A percentile compares a stretch with the other conserved stretches of the same genome.
These are phyloP conservation scores for Gadus chalcogrammus DNA, from an alignment of 2,113 vertebrate species.

Conservation along the genomic window DNA sequence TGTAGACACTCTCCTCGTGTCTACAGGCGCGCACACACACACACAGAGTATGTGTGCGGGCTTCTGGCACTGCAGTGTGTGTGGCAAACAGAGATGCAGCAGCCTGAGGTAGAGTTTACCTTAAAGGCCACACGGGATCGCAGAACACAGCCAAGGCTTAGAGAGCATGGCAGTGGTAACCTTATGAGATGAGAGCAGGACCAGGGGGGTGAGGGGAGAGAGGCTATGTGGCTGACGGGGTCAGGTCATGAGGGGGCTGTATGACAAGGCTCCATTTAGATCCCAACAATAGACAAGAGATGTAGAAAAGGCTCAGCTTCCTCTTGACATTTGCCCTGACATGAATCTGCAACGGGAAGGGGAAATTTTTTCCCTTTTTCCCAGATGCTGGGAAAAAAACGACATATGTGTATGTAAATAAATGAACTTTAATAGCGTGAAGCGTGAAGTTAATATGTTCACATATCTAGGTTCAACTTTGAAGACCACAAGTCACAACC, in stretches of 20 bases:
- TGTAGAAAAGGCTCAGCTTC: slow-evolving; percentile 39
- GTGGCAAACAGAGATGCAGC: slow-evolving; percentile 32
- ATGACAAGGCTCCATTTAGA: slow-evolving; percentile 45
- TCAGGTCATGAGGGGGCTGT: slow-evolving; percentile 40
- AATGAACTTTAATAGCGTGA: neutral
- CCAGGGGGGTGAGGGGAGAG: slow-evolving; percentile 5
- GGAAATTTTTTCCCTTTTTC: no score
- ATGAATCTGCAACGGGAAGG: slow-evolving; percentile 11
- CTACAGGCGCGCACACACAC: neutral
- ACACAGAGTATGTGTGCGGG: neutral
- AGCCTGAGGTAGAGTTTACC: slow-evolving; percentile 47
- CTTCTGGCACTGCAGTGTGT: slow-evolving; percentile 14
- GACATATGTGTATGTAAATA: neutral
- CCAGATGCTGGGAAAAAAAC: no score
- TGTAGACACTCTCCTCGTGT: no score
- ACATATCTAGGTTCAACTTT: slow-evolving; percentile 1
- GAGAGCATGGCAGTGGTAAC: slow-evolving; percentile 48
- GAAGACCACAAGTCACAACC: neutral
- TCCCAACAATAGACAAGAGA: slow-evolving; percentile 55
- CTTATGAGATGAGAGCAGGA: slow-evolving; percentile 38
- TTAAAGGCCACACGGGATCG: slow-evolving; percentile 51
- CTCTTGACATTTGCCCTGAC: slow-evolving; percentile 29
- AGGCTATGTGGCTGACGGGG: slow-evolving; percentile 3
- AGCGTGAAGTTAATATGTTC: neutral
- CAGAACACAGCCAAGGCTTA: slow-evolving; percentile 47